A percentile compares a stretch with the other conserved stretches of the same genome.
These are phyloP conservation scores for Embidobia sp. DNA, from an alignment of 2,888 invertebrate genomes.

Conservation along the genomic window DNA sequence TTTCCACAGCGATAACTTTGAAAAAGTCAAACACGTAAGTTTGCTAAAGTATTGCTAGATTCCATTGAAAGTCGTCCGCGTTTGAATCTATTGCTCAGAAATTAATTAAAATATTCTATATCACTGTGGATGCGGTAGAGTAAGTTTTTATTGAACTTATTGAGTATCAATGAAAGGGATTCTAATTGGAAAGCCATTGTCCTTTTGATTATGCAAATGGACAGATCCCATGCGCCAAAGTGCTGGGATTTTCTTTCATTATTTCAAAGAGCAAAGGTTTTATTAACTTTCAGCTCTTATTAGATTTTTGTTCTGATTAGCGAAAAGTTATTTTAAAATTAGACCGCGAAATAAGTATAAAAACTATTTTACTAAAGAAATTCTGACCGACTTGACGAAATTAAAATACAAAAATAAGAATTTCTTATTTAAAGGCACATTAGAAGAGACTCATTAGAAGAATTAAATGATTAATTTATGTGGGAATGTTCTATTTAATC, in stretches of 20 bases:
- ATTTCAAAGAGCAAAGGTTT: conserved; percentile 31
- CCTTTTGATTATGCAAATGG: conserved; percentile 44
- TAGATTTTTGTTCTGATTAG: conserved; percentile 13
- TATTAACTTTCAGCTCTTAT: conserved; percentile 35
- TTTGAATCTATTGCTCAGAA: conserved; percentile 33
- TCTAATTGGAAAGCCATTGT: conserved; percentile 50
- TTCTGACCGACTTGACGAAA: too few relatives aligned
- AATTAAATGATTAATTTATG: too few relatives aligned
- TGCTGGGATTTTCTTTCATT: conserved; percentile 30
- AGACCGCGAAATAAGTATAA: too few relatives aligned
- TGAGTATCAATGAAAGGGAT: conserved; percentile 30
- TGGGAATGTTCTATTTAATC: too few relatives aligned
- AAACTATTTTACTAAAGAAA: too few relatives aligned
- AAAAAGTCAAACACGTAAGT: conserved; percentile 37
- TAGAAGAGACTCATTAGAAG: too few relatives aligned
- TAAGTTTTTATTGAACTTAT: conserved; percentile 49
- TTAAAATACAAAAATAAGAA: too few relatives aligned
- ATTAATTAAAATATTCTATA: conserved; percentile 52
- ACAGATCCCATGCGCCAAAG: conserved; percentile 18
- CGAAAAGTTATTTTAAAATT: too few relatives aligned
- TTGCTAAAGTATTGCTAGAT: conserved; percentile 10
- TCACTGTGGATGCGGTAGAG: too few relatives aligned
- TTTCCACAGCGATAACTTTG: conserved; percentile 14
- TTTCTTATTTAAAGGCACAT: too few relatives aligned
- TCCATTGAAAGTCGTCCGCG: conserved; percentile 15